These are phyloP conservation scores for Oscheius myriophilus DNA, from an alignment of 2,888 invertebrate genomes.

Conservation along the genomic window DNA sequence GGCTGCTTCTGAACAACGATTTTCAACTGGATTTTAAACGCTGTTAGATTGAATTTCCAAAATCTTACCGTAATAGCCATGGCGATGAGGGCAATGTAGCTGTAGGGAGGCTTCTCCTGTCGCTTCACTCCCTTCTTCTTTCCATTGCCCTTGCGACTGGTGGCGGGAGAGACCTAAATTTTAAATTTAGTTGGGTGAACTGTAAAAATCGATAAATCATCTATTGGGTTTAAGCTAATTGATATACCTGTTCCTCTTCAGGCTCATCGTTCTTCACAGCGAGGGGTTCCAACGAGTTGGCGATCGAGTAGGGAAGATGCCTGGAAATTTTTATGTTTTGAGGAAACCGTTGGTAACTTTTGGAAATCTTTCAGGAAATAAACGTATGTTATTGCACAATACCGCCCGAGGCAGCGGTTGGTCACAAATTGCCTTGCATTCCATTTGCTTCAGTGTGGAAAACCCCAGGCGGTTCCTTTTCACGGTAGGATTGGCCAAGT, in stretches of 20 bases:
- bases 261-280: conserved; percentile 23
- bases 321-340: no score
- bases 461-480: no score
- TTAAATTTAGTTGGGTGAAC: background rate
- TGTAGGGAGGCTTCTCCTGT: conserved; percentile 62
- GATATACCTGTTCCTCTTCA: conserved; percentile 27
- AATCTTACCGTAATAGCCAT: conserved; percentile 61
- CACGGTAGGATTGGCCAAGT: no score
- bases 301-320: conserved; percentile 25
- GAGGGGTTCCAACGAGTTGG: conserved; percentile 31
- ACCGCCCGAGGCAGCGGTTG: no score
- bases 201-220: background rate
- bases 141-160: conserved; percentile 15
- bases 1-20: conserved; percentile 44
- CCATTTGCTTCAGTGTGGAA: no score
- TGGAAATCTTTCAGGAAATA: no score
- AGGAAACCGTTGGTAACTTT: background rate
- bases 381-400: no score
- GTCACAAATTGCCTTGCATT: no score
- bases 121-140: conserved; percentile 42
- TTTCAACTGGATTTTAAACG: background rate
- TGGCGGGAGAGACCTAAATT: conserved; percentile 12
- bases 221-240: background rate
- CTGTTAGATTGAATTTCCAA: background rate
- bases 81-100: conserved; percentile 64